phyloP scores from a whole-genome alignment of 2,797 vertebrate species.

The Adrianichthys oophorus region DNA sequence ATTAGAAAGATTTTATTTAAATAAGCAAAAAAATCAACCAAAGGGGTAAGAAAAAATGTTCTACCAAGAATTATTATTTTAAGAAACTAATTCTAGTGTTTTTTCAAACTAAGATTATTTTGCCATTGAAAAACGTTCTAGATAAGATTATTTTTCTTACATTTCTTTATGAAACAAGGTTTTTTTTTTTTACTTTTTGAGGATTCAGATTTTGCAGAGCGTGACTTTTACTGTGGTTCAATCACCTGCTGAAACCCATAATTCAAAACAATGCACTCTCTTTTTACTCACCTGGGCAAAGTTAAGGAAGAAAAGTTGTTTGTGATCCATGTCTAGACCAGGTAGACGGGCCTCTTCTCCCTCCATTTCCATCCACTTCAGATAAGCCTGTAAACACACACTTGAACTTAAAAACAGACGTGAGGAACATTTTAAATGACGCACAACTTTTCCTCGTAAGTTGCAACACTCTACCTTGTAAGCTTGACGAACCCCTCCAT shows the following conservation, averaged over 20 bases:
- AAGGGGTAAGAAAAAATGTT: no score
- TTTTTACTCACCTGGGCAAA: slow-evolving; percentile 89
- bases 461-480: slow-evolving; percentile 82
- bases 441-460: slow-evolving; percentile 8
- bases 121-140: no score
- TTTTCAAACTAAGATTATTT: no score
- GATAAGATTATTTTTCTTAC: no score
- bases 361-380: slow-evolving; percentile 88
- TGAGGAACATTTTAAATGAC: slow-evolving; percentile 5
- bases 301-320: slow-evolving; percentile 96
- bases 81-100: no score
- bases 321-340: slow-evolving; percentile 88
- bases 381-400: slow-evolving; percentile 84
- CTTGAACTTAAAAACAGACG: slow-evolving; percentile 16
- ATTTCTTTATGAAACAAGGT: background rate
- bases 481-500: slow-evolving; percentile 93
- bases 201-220: slow-evolving; percentile 6
- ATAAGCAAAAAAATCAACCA: no score
- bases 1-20: no score
- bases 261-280: slow-evolving; percentile 2
- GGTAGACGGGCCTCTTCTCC: slow-evolving; percentile 87
- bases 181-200: slow-evolving; percentile 5
- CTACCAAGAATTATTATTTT: no score
- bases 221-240: background rate
- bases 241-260: slow-evolving; percentile 7